Base-by-base conservation (phyloP, 2,113 vertebrate genomes). In the Irena cyanogastra region DNA sequence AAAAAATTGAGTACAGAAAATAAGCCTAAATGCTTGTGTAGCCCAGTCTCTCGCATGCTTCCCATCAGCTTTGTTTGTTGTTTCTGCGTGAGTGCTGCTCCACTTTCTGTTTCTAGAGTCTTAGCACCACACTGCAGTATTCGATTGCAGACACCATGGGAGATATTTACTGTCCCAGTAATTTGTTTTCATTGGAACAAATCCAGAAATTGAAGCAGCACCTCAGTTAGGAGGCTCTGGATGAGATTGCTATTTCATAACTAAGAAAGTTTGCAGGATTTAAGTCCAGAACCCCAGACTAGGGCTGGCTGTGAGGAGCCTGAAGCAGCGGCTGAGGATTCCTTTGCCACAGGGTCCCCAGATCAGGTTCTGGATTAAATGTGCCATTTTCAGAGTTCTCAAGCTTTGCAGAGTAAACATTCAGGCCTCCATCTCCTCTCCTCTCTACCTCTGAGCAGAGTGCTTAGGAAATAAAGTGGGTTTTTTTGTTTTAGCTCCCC, bases 91-190 rank as follows among this genome's bases (percentile, higher is more conserved):
- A 70, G 72, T 26, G 65, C 87, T 87, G 91, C 87, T 91, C 77
- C 39, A 26, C 87, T 95, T 89, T 80, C 78, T 89, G 60, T 84
- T 91, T 75, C 84, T 53, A 16, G 81, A 87, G 80, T 85, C 69
- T 61, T 69, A 87, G 83, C 78, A 82, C 74, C 76, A 68, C 70
- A 35, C 19, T 71, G 77, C 76, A 60, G 64, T 28, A 56, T 85
- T 89, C 79, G 87, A 82, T 82, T 93, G 89, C 87, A 91, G 93
- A 65, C 70, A 42, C 83, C 60, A 94, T 7, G 4, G 93, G 94
- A 89, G 87, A 69, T 91, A 82, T 87, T 95, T 89, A 65, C 89
- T 96, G 77, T 96, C 89, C 95, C 56, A 65, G 27, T 89, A 95
- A 94, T 87, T 92, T 70, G 89, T 70, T 95, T 83, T 76, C 35